Percentiles rank a stretch among this genome's conserved stretches.
Conservation (phyloP, 1,140 invertebrate genomes). For the Papilio polyxenes region DNA sequence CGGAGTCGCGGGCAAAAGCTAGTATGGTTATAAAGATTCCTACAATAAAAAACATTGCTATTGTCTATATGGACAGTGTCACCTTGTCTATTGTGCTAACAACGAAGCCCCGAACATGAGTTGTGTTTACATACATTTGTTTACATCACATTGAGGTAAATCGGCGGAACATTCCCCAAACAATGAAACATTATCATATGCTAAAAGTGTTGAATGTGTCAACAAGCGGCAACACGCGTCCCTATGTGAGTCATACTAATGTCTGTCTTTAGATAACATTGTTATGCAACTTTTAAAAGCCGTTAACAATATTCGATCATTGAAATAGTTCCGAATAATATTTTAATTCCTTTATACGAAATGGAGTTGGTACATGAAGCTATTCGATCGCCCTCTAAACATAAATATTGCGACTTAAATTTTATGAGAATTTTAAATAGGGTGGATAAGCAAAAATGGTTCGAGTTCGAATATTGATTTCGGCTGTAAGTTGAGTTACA, state of each 20-base stretch:
- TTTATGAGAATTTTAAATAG: neutral
- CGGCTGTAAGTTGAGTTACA: neutral
- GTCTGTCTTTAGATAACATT: neutral
- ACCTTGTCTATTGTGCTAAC: conserved; percentile 23
- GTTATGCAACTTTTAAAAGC: neutral
- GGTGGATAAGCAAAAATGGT: neutral
- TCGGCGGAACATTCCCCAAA: conserved; percentile 36
- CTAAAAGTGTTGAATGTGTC: conserved; percentile 20
- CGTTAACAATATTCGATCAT: neutral
- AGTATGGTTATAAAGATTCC: neutral
- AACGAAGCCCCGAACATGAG: neutral
- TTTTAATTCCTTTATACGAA: neutral
- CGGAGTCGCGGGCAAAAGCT: no score
- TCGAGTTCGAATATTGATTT: neutral
- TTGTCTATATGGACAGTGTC: conserved; percentile 10
- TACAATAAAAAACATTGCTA: neutral
- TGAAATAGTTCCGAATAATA: neutral
- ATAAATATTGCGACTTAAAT: neutral
- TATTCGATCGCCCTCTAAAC: neutral
- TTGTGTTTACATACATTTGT: conserved; percentile 35
- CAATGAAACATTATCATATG: conserved; percentile 24
- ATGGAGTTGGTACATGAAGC: neutral
- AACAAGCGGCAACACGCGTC: conserved; percentile 6
- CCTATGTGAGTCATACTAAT: conserved; percentile 1
- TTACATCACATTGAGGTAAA: conserved; percentile 38